These are phyloP conservation scores for Chionoecetes opilio DNA, from an alignment of 1,140 invertebrate species.

Conservation along the genomic window DNA sequence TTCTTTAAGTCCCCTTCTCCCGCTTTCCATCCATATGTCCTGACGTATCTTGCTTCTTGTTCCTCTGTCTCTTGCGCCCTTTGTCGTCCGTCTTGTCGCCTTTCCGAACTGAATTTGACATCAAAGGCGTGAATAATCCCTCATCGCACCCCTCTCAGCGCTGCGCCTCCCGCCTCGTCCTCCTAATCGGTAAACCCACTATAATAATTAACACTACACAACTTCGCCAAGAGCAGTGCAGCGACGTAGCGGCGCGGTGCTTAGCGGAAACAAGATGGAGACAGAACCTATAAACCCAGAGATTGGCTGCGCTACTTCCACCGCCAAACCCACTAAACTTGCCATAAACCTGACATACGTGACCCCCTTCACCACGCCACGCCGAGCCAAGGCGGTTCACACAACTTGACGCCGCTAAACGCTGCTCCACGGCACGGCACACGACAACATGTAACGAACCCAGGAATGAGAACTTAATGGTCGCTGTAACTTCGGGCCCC, in stretches of 20 bases:
- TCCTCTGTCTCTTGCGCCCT: neutral
- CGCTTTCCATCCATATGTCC: too few relatives aligned
- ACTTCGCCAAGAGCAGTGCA: neutral
- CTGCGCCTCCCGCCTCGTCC: neutral
- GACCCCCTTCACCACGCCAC: neutral
- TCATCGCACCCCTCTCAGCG: neutral
- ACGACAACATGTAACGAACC: too few relatives aligned
- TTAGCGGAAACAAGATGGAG: neutral
- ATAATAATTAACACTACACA: neutral
- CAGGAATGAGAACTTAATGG: too few relatives aligned
- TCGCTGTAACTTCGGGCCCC: too few relatives aligned
- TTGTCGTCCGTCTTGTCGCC: neutral
- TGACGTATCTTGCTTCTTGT: neutral
- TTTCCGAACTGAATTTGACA: too few relatives aligned
- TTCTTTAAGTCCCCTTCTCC: too few relatives aligned
- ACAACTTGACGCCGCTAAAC: too few relatives aligned
- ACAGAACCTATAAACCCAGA: neutral
- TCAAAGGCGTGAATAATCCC: too few relatives aligned
- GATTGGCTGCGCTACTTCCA: neutral
- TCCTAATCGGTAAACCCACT: neutral
- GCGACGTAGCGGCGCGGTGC: neutral
- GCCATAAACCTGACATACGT: neutral
- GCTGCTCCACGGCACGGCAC: too few relatives aligned
- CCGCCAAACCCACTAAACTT: neutral
- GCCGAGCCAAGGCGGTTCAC: neutral